Percentiles rank a stretch among this genome's conserved stretches.
Evolutionary conservation across 1,140 invertebrate species (phyloP).

Genomic region (Bombus pyrosoma): DNA sequence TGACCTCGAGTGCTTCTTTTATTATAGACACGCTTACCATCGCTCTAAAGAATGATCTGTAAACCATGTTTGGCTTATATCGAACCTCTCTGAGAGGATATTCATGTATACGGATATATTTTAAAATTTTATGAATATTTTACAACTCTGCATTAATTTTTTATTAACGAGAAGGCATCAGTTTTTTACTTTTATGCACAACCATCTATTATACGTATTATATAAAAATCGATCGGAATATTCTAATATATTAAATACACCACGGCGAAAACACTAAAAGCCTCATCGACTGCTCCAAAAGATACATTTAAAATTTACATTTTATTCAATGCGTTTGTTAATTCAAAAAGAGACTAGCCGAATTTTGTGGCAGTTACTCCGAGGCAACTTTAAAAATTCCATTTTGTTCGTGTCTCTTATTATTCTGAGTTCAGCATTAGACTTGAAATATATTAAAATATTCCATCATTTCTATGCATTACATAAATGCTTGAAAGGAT

Average conservation of each 20-base stretch:
- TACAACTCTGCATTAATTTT: background rate
- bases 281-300: background rate
- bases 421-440: background rate
- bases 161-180: background rate
- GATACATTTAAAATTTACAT: background rate
- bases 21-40: background rate
- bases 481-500: background rate
- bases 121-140: slow-evolving; percentile 8
- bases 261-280: background rate
- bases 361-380: background rate
- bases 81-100: background rate
- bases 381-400: background rate
- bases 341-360: background rate
- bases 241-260: background rate
- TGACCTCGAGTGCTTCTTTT: background rate
- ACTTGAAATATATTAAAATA: background rate
- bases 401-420: background rate
- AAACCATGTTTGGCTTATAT: background rate
- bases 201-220: background rate
- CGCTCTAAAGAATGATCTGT: background rate
- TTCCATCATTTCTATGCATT: background rate
- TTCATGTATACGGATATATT: background rate
- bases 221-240: background rate
- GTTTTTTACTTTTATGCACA: background rate
- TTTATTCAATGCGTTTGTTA: background rate